Base-by-base conservation (phyloP, 2,888 invertebrate species). In the Hemithea aestivaria region DNA sequence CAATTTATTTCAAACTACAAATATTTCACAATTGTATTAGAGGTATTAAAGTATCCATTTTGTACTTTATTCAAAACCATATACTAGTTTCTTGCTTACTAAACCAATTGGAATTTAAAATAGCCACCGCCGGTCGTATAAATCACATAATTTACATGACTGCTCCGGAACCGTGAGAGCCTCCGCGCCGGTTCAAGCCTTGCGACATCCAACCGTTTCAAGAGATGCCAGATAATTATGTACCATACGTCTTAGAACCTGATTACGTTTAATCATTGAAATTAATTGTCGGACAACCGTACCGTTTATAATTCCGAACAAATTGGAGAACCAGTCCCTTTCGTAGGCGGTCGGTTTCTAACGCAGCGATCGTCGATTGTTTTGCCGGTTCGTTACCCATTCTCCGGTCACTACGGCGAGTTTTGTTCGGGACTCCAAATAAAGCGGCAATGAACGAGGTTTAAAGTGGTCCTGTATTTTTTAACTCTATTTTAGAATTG, bases 401-500 rank as follows among this genome's bases (percentile, higher is more conserved):
- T 23, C 10, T 35, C 49, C 29, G 40, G 40, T 48, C 48, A 23
- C 41, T 53, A 33, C 25, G 2, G 10, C 20, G 42, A 28, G 40
- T 57, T 63, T 58, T 48, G 55, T 42, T 45, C 50, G 41, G 50
- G 53, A 49, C 38, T 45, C 48, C 48, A 52, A 52, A 47, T 54
- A 49, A 58, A 62, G 53, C 56, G 46, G 66, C 66, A 60, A 65
- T 76, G 80, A 56, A 74, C 66, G 62, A 53, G 58, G 66, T 73
- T 71, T 65, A 62, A 72, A 73, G 61, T 67, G 66, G 65, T 72
- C 61, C 62, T 16, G 45, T 50, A 27, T 53, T 67, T 66, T 72
- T 72, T 74, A 64, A 52, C 54, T 69, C 62, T 74, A 65, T 77
- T 76, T 78, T 71, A 65, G 56, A 67, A 64, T 62, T 62, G 68